Conservation (phyloP, 2,888 invertebrate species). For the Anthoptus insignis region DNA sequence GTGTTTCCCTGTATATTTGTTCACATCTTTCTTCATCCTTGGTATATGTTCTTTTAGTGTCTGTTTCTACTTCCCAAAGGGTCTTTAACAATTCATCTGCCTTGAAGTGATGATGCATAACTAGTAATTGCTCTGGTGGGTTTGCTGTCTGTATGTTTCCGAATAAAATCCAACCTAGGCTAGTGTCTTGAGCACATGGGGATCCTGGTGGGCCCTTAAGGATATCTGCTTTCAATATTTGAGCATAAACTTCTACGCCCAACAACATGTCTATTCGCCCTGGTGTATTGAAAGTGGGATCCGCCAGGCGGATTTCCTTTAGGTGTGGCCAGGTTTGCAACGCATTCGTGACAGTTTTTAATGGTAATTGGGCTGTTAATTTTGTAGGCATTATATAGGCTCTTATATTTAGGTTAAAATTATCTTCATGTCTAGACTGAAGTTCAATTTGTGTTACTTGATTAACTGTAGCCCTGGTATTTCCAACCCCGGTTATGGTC, state of each 20-base stretch:
- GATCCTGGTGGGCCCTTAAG: slow-evolving; percentile 47
- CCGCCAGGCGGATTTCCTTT: slow-evolving; percentile 17
- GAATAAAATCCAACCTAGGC: slow-evolving; percentile 47
- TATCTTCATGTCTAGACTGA: slow-evolving; percentile 39
- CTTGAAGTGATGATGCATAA: slow-evolving; percentile 44
- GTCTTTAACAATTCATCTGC: slow-evolving; percentile 41
- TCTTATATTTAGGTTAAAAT: too few species aligned
- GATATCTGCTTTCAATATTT: slow-evolving; percentile 40
- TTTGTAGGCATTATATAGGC: slow-evolving; percentile 31
- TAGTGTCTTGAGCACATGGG: slow-evolving; percentile 47
- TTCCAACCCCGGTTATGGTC: slow-evolving; percentile 40
- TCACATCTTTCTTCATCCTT: slow-evolving; percentile 49
- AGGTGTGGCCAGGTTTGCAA: slow-evolving; percentile 38
- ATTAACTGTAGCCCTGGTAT: slow-evolving; percentile 43
- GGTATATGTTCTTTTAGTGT: not conserved
- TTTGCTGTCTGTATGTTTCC: slow-evolving; percentile 36
- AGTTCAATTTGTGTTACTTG: slow-evolving; percentile 44
- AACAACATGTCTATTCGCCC: slow-evolving; percentile 44
- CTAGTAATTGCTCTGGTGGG: too few species aligned
- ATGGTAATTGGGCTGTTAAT: too few species aligned
- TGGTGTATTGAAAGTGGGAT: slow-evolving; percentile 38
- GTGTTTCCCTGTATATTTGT: slow-evolving; percentile 44
- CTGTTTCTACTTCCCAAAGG: slow-evolving; percentile 28
- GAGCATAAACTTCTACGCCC: slow-evolving; percentile 45
- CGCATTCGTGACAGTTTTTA: slow-evolving; percentile 25